Conservation (phyloP, 2,113 vertebrate species). For the Ariopsis seemanni region DNA sequence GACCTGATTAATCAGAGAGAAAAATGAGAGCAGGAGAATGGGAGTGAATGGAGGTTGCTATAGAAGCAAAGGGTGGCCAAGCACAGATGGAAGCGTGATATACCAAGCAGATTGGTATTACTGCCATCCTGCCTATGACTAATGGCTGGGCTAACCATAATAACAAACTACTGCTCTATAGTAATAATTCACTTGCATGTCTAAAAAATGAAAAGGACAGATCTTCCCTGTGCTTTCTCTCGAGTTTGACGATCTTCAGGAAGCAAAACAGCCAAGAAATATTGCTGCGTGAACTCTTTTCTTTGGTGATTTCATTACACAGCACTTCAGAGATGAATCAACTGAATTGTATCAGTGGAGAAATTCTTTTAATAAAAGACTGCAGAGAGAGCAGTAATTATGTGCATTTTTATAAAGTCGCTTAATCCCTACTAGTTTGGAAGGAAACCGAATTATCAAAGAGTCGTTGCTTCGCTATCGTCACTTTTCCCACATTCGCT, state of each 20-base stretch:
- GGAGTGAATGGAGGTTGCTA: constrained; percentile 29
- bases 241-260: constrained; percentile 1
- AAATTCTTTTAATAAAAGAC: constrained; percentile 46
- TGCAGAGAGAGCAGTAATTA: constrained; percentile 36
- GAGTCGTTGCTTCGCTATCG: constrained; percentile 31
- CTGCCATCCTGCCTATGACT: constrained; percentile 29
- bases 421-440: constrained; percentile 48
- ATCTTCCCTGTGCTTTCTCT: neutral
- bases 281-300: neutral
- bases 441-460: constrained; percentile 53
- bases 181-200: neutral
- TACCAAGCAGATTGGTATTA: constrained; percentile 25
- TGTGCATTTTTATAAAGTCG: constrained; percentile 47
- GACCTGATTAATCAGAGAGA: constrained; percentile 32
- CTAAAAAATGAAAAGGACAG: neutral
- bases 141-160: constrained; percentile 15
- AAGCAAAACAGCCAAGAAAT: constrained; percentile 14
- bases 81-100: constrained; percentile 48
- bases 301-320: constrained; percentile 37
- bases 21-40: constrained; percentile 38
- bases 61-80: constrained; percentile 41
- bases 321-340: constrained; percentile 44
- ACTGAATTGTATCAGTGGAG: constrained; percentile 40
- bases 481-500: constrained; percentile 33
- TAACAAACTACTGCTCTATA: constrained; percentile 33